phyloP scores from a whole-genome alignment of 2,113 vertebrate species.

The Chloropsis cyanopogon region DNA sequence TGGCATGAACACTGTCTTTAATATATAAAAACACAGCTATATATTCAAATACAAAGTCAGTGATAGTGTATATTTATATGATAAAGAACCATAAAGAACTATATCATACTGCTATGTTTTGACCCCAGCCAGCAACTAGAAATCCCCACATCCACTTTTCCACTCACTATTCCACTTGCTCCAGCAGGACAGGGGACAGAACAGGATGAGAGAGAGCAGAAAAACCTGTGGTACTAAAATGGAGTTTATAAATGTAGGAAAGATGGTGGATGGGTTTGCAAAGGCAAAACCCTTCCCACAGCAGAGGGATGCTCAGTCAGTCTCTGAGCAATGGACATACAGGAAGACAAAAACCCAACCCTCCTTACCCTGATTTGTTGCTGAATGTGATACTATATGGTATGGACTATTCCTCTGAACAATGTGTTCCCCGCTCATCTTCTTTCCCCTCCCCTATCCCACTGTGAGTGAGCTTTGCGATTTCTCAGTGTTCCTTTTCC shows the following conservation, averaged over 20 bases:
- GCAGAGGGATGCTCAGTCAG: neutral
- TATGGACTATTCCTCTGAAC: neutral
- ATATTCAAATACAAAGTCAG: neutral
- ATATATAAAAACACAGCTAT: neutral
- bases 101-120: neutral
- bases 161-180: neutral
- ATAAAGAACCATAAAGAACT: neutral
- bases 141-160: neutral
- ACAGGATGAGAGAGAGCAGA: neutral
- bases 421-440: neutral
- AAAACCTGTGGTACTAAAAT: neutral
- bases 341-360: neutral
- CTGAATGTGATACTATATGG: neutral
- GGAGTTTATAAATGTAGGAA: neutral
- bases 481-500: neutral
- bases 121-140: neutral
- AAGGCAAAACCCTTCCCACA: neutral
- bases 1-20: neutral
- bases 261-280: neutral
- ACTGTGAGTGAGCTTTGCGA: neutral
- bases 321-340: neutral
- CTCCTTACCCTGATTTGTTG: neutral
- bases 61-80: neutral
- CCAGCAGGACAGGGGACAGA: neutral
- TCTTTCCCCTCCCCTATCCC: neutral